Evolutionary conservation across 2,113 vertebrate species (phyloP).

Genomic region (Perognathus longimembris): DNA sequence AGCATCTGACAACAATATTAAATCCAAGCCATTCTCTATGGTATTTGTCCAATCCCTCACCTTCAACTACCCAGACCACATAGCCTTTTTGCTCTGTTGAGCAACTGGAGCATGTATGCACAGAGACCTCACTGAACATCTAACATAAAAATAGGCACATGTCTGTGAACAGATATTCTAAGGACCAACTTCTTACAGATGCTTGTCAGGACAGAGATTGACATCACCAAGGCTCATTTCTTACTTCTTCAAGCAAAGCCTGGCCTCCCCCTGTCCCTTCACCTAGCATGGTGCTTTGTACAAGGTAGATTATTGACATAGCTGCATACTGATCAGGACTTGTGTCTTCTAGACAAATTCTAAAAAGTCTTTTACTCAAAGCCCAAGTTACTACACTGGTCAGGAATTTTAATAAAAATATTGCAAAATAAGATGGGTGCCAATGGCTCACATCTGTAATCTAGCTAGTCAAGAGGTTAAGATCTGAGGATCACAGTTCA

Average conservation of each 20-base stretch:
- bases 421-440: too few relatives aligned
- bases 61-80: neutral
- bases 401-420: slow-evolving; percentile 37
- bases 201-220: neutral
- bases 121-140: neutral
- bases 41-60: neutral
- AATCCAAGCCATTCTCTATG: neutral
- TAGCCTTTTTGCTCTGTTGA: neutral
- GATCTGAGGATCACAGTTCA: too few relatives aligned
- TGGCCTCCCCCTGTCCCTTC: neutral
- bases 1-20: neutral
- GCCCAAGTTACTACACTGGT: neutral
- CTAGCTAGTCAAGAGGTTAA: too few relatives aligned
- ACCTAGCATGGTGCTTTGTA: neutral
- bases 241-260: neutral
- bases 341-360: neutral
- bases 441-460: too few relatives aligned
- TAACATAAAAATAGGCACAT: neutral
- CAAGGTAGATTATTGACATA: neutral
- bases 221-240: neutral
- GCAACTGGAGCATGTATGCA: neutral
- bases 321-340: neutral
- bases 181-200: neutral
- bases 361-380: neutral
- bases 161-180: neutral